Conservation (phyloP, 2,888 invertebrate species). For the Aricia artaxerxes region DNA sequence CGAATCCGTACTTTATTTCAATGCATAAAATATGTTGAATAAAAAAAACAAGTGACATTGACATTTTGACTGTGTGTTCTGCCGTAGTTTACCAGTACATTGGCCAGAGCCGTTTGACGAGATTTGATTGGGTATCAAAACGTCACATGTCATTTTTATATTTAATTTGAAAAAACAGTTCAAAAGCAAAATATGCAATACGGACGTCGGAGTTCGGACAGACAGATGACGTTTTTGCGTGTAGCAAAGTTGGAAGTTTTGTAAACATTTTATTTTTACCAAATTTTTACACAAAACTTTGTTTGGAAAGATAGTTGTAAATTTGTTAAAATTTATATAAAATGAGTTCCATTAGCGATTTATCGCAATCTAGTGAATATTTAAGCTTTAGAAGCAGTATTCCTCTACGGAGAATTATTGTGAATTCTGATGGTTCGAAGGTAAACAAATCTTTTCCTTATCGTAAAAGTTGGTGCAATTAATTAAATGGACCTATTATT, state of each 20-base stretch:
- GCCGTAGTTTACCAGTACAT: no score
- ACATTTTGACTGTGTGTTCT: no score
- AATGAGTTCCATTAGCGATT: slow-evolving; percentile 86
- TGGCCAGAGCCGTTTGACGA: no score
- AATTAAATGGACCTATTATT: neutral
- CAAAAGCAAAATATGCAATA: no score
- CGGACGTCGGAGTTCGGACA: no score
- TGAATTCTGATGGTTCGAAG: slow-evolving; percentile 89
- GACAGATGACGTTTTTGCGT: no score
- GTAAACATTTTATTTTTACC: neutral
- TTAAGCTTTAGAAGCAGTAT: slow-evolving; percentile 89
- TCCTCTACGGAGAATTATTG: slow-evolving; percentile 87
- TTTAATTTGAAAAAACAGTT: no score
- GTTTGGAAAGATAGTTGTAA: neutral
- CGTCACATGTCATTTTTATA: no score
- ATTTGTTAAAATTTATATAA: slow-evolving; percentile 32
- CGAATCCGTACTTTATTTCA: no score
- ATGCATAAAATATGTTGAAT: no score
- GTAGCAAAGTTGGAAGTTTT: neutral
- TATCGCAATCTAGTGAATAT: slow-evolving; percentile 88
- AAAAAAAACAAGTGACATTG: no score
- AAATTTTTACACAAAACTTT: neutral
- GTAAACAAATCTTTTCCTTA: slow-evolving; percentile 65
- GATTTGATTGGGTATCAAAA: no score
- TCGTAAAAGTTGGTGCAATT: neutral